A percentile compares a stretch with the other conserved stretches of the same genome.
phyloP scores from a whole-genome alignment of 2,797 vertebrate species.

The Philypnodon macrostomus region DNA sequence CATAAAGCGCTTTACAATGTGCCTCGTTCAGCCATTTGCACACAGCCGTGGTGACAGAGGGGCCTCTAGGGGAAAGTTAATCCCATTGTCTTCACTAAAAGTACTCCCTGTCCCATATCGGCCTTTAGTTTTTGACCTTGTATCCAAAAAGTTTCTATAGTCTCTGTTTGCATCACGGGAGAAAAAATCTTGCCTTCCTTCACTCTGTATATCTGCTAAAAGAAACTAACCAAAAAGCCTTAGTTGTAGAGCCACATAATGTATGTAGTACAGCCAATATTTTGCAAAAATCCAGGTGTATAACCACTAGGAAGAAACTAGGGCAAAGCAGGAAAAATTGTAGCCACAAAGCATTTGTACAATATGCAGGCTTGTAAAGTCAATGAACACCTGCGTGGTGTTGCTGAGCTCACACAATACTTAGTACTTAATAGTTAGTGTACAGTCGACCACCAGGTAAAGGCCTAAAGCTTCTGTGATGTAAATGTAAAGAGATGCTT shows the following conservation, averaged over 20 bases:
- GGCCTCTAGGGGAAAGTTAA: background rate
- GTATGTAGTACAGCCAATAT: constrained; percentile 24
- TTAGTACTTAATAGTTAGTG: constrained; percentile 16
- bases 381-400: constrained; percentile 43
- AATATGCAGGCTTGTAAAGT: constrained; percentile 20
- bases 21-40: constrained; percentile 5
- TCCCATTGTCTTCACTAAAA: constrained; percentile 1
- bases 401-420: constrained; percentile 43
- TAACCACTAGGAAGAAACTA: constrained; percentile 30
- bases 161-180: background rate
- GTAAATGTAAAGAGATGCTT: constrained; percentile 4
- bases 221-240: background rate
- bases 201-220: too few species aligned
- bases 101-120: background rate
- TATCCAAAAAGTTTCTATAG: background rate
- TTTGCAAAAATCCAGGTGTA: constrained; percentile 33
- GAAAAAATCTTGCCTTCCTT: too few species aligned
- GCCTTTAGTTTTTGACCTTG: background rate
- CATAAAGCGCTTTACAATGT: constrained; percentile 9
- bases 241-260: constrained; percentile 10
- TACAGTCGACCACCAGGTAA: too few species aligned
- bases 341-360: constrained; percentile 45
- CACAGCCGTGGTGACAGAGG: constrained; percentile 1
- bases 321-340: constrained; percentile 36
- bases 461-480: background rate